These are phyloP conservation scores for Etia nguti DNA, from an alignment of 2,113 vertebrate genomes.

Conservation along the genomic window DNA sequence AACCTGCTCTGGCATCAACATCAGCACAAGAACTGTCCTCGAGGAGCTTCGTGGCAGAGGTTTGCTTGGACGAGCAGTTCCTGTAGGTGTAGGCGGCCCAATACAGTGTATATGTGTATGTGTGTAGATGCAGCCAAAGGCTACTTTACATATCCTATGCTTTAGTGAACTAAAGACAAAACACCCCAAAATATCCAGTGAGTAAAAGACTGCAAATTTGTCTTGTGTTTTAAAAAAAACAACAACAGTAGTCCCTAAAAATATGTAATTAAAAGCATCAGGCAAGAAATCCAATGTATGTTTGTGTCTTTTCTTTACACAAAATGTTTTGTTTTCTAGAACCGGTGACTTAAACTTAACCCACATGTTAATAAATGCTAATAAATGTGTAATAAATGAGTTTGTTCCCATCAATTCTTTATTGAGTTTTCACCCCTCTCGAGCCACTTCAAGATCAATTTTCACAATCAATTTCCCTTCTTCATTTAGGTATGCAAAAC, in stretches of 20 bases:
- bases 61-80: neutral
- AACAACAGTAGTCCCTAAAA: too few species aligned
- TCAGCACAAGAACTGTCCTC: neutral
- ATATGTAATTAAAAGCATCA: neutral
- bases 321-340: neutral
- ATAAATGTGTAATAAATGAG: too few species aligned
- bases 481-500: neutral
- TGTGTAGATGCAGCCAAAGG: neutral
- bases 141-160: neutral
- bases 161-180: neutral
- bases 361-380: neutral
- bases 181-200: accelerated
- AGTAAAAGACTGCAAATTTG: neutral
- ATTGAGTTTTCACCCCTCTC: neutral
- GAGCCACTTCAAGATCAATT: neutral
- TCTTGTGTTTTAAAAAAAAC: neutral
- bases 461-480: neutral
- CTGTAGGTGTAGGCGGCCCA: neutral
- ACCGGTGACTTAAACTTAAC: neutral
- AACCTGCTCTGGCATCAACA: neutral
- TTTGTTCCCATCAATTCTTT: neutral
- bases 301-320: neutral
- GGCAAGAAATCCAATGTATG: neutral
- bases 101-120: neutral
- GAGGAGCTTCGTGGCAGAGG: accelerated